phyloP scores from a whole-genome alignment of 2,888 invertebrate genomes.

The Tachina grossa region DNA sequence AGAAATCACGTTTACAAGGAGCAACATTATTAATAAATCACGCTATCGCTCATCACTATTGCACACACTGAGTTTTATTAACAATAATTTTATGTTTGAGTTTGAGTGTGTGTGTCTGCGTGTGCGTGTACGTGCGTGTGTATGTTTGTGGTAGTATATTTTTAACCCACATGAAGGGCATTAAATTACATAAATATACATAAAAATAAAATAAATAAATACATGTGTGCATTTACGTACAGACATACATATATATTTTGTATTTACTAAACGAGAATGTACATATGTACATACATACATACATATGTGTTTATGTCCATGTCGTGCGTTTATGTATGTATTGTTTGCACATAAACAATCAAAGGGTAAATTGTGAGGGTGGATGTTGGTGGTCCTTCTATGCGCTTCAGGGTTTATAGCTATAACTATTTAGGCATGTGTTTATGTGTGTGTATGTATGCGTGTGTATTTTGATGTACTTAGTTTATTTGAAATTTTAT shows the following conservation, averaged over 20 bases:
- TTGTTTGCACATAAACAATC: conserved; percentile 52
- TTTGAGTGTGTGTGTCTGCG: background rate
- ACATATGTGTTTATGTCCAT: conserved; percentile 13
- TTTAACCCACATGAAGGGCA: conserved; percentile 58
- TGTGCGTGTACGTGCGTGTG: background rate
- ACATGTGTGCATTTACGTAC: conserved; percentile 1
- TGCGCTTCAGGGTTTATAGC: background rate
- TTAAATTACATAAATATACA: conserved; percentile 51
- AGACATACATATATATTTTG: background rate
- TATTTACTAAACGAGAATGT: background rate
- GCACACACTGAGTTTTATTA: background rate
- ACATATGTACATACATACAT: background rate
- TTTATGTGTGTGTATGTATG: background rate
- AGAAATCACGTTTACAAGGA: no score
- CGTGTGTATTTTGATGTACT: background rate
- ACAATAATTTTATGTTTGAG: conserved; percentile 7
- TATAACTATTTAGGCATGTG: background rate
- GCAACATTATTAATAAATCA: no score
- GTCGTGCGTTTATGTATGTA: conserved; percentile 31
- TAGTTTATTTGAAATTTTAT: conserved; percentile 40
- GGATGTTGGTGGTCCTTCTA: conserved; percentile 43
- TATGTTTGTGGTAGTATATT: background rate
- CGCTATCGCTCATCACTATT: no score
- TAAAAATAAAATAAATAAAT: background rate
- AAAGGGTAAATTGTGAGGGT: conserved; percentile 71